Conservation (phyloP, 2,888 invertebrate genomes). For the Pardosa pseudoannulata region DNA sequence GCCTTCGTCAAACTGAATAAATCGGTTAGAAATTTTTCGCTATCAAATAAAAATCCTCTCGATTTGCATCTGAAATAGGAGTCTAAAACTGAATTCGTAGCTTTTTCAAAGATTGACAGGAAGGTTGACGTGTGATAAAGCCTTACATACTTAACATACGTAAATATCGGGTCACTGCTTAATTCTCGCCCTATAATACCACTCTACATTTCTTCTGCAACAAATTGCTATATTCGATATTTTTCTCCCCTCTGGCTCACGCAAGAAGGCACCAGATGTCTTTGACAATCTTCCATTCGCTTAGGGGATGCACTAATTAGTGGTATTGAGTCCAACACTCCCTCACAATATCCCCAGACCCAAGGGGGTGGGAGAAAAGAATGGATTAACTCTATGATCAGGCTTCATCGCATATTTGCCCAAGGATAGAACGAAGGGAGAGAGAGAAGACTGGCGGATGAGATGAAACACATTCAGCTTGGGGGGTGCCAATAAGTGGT, state of each 20-base stretch:
- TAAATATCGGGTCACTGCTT: no score
- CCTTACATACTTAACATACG: no score
- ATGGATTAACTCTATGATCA: slow-evolving; percentile 61
- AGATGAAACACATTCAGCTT: slow-evolving; percentile 23
- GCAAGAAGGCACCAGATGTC: slow-evolving; percentile 53
- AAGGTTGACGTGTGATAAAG: no score
- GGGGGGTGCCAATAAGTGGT: slow-evolving; percentile 49
- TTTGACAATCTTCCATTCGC: slow-evolving; percentile 44
- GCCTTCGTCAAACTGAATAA: no score
- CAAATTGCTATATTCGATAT: not conserved
- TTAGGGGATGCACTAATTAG: slow-evolving; percentile 61
- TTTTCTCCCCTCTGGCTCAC: not conserved
- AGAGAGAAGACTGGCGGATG: slow-evolving; percentile 12
- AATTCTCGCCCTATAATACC: not conserved
- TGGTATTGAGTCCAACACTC: slow-evolving; percentile 59
- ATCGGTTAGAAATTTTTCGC: no score
- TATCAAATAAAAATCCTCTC: no score
- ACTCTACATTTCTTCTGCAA: not conserved
- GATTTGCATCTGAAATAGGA: no score
- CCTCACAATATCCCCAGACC: slow-evolving; percentile 17
- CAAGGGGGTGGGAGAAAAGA: slow-evolving; percentile 42
- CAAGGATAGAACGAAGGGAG: slow-evolving; percentile 21
- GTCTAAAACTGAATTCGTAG: no score
- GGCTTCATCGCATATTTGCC: slow-evolving; percentile 52
- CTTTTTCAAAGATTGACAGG: no score